Base-by-base conservation (phyloP, 2,888 invertebrate genomes). In the Drosophila atroscutellata region DNA sequence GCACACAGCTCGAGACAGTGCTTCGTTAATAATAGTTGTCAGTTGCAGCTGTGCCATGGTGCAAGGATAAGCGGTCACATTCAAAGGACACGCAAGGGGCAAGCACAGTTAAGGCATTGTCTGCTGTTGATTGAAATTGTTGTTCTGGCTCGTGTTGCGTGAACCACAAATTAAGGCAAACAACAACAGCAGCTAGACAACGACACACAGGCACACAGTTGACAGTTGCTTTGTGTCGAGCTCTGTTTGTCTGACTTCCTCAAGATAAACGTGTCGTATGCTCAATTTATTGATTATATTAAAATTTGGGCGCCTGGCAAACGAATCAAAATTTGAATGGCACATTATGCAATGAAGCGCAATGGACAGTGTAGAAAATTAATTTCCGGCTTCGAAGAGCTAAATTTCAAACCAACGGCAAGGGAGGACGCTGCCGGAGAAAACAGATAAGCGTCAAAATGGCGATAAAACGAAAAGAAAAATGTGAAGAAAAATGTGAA, bases 261-360 rank as follows among this genome's bases (percentile, higher is more conserved):
- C 24, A 58, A 57, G 63, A 34, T 37, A 32, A 62, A 77, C 64
- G 30, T 65, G 72, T 32, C 80, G 82, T 84, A 80, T 82, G 69
- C 75, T 67, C 76, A 75, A 90, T 87, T 73, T 86, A 89, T 90
- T 83, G 87, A 89, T 89, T 90, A 72, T 70, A 77, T 87, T 86
- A 66, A 80, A 88, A 82, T 79, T 74, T 66, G 64, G 63, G 52
- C 30, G 47, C 49, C 66, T 67, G 49, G 68, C 61, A 67, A 74
- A 56, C 50, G 64, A 20, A 42, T 30, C 59, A 55, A 54, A 64
- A 54, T 70, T 72, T 75, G 54, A 70, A 75, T 77, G 72, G 54
- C 70, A 74, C 57, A 74, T 86, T 81, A 75, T 75, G 78, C 83
- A 86, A 84, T 87, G 84, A 80, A 79, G 72, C 67, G 55, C 70